A percentile compares a stretch with the other conserved stretches of the same genome.
These are phyloP conservation scores for Conops quadrifasciatus DNA, from an alignment of 2,888 invertebrate species.

Conservation along the genomic window DNA sequence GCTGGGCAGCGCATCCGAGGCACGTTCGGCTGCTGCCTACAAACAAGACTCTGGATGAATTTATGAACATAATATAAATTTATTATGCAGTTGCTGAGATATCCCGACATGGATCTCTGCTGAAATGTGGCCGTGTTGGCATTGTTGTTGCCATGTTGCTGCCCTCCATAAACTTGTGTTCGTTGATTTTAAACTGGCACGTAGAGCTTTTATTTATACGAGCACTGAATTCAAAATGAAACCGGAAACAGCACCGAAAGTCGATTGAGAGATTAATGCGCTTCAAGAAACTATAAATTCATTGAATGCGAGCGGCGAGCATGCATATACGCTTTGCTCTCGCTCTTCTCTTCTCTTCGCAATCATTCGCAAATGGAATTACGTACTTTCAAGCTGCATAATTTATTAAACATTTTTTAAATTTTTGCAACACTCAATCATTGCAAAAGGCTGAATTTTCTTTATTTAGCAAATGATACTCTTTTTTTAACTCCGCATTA, in stretches of 20 bases:
- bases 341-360: background rate
- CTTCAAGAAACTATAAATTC: conserved; percentile 16
- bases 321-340: no score
- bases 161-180: background rate
- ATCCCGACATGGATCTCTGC: conserved; percentile 10
- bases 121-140: conserved; percentile 34
- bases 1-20: conserved; percentile 5
- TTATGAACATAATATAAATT: conserved; percentile 64
- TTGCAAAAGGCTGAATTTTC: no score
- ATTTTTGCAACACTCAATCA: background rate
- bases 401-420: background rate
- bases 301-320: background rate
- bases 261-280: conserved; percentile 28
- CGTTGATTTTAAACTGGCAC: conserved; percentile 22
- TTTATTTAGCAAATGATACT: no score
- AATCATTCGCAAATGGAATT: background rate
- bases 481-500: no score
- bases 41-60: conserved; percentile 53
- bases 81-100: conserved; percentile 49
- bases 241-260: conserved; percentile 48
- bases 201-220: conserved; percentile 56
- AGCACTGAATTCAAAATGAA: conserved; percentile 60
- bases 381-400: background rate
- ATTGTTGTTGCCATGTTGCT: conserved; percentile 3
- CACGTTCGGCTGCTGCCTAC: background rate